Percentiles rank a stretch among this genome's conserved stretches.
Conservation (phyloP, 2,113 vertebrate genomes). For the Felis chaus region DNA sequence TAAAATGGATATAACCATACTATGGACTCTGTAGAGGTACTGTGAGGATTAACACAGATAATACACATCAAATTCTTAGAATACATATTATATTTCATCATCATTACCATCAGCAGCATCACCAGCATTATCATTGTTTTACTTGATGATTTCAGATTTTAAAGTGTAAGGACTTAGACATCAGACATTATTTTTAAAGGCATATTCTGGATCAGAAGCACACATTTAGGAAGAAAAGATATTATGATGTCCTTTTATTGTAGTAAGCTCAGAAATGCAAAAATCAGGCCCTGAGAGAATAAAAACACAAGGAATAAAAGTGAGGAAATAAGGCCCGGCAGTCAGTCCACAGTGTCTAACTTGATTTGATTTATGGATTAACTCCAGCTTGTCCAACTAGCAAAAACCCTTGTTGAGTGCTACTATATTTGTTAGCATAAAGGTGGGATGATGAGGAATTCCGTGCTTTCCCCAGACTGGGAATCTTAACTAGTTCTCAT, state of each 20-base stretch:
- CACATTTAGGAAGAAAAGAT: not conserved
- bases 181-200: not conserved
- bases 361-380: not conserved
- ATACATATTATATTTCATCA: not conserved
- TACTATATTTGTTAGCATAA: not conserved
- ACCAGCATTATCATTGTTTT: not conserved
- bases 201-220: not conserved
- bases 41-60: not conserved
- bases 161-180: not conserved
- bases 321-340: not conserved
- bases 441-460: not conserved
- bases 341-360: not conserved
- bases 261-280: not conserved
- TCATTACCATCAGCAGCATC: not conserved
- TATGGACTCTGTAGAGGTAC: not conserved
- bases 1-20: not conserved
- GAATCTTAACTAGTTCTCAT: not conserved
- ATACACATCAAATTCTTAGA: not conserved
- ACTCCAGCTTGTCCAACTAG: not conserved
- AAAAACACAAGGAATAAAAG: not conserved
- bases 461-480: not conserved
- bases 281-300: not conserved
- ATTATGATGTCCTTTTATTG: not conserved
- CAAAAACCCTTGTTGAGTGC: not conserved
- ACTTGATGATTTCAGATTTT: not conserved